Base-by-base conservation (phyloP, 2,888 invertebrate species). In the Carpatolechia fugitivella region DNA sequence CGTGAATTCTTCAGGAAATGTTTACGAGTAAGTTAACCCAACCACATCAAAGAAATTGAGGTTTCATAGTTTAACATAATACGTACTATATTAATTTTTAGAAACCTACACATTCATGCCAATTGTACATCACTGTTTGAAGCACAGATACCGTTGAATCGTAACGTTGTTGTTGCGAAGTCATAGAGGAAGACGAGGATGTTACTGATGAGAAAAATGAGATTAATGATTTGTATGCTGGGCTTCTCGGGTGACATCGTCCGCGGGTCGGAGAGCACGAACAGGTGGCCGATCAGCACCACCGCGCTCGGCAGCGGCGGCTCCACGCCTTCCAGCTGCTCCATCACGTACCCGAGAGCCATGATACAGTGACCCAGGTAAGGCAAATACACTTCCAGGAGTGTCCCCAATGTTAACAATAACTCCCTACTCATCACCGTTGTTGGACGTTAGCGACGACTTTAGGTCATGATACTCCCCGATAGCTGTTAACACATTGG, bases 301-400 rank as follows among this genome's bases (percentile, higher is more conserved):
- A 87, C 57, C 1, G 74, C 82, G 55, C 86, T 88, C 1, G 88
- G 79, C 1, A 81, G n/a, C 1, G 86, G 86, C 4, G 85, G 76
- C 1, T 66, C 62, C 0, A 78, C 54, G 54, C 59, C 62, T 13
- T 75, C 73, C 7, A 82, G 63, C 51, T 84, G 83, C 60, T 88
- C 84, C 31, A 85, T 55, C n/a, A 78, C 49, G 62, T 85, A 87
- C n/a, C 87, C 89, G 14, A 82, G 1, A 1, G 77, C 78, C 86
- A 88, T 85, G 33, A 88, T 49, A 31, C 65, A 58, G 55, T 87
- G 84, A 35, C 88, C 88, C 16, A 80, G 46, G 60, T 78, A 80
- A 16, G 86, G 80, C 55, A 84, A 61, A 61, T 77, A 84, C 40
- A 63, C 13, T 38, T 71, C 62, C 16, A 80, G 8, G 33, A 67